phyloP scores from a whole-genome alignment of 2,888 invertebrate genomes.

The Eristalinus sepulchralis region DNA sequence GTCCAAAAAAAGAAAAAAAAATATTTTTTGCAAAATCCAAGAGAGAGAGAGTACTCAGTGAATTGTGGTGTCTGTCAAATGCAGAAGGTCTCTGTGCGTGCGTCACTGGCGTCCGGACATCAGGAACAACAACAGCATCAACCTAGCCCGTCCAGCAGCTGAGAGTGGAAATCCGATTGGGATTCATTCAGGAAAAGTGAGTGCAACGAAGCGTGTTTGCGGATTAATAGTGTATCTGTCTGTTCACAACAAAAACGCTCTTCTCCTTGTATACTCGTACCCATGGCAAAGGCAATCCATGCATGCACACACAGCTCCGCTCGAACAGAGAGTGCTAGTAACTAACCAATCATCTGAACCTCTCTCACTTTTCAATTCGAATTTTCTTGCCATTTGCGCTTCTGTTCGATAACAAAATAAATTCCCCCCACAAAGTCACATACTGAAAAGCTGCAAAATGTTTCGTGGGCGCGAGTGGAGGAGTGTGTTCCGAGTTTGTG shows the following conservation, averaged over 20 bases:
- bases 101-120: constrained; percentile 18
- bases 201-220: constrained; percentile 64
- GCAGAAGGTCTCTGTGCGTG: constrained; percentile 4
- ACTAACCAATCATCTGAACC: constrained; percentile 53
- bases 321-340: not conserved
- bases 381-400: constrained; percentile 56
- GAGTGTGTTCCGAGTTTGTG: too few species aligned
- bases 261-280: not conserved
- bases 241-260: constrained; percentile 33
- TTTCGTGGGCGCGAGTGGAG: too few species aligned
- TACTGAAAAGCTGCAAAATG: constrained; percentile 26
- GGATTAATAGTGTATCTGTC: constrained; percentile 62
- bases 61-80: constrained; percentile 22
- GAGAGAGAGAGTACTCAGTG: not conserved
- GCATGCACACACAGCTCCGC: not conserved
- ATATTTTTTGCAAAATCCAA: not conserved
- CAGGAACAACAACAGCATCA: not conserved
- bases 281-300: not conserved
- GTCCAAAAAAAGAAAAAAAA: not conserved
- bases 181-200: constrained; percentile 68
- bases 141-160: constrained; percentile 28
- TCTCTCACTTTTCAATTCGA: constrained; percentile 66
- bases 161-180: constrained; percentile 51
- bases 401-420: constrained; percentile 33
- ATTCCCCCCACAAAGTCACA: not conserved